Base-by-base conservation (phyloP, 1,140 invertebrate species). In the Amphibalanus amphitrite region DNA sequence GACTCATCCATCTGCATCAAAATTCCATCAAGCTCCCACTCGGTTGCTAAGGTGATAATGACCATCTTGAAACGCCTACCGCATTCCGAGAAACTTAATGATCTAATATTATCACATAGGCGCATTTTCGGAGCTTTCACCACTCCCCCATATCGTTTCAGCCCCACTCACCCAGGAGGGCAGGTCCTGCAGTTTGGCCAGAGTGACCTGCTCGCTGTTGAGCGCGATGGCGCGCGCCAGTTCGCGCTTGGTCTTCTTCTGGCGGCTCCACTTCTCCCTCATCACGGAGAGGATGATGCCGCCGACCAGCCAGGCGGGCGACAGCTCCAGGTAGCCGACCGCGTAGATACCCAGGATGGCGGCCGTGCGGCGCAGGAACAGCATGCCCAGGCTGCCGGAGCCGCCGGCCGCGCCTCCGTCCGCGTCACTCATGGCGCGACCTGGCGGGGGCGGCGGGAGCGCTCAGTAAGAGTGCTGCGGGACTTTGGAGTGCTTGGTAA, bases 181-280 rank as follows among this genome's bases (percentile, higher is more conserved):
- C 65, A 67, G 65, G 17, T 67, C 65, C 28, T 67, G 65, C 65
- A 67, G 65, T 17, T 67, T 67, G 65, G 28, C 65, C n/a, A 67
- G 65, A n/a, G 65, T 67, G 10, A 67, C 26, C 65, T 67, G 65
- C 28, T 67, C 65, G 65, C 65, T 67, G 65, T 67, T 67, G 3
- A 67, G 65, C 65, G 65, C 65, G 26, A 28, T 67, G 65, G n/a
- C 26, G 8, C 65, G 65, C 17, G 65, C 65, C 65, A 67, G 26
- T 17, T n/a, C 65, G 10, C 65, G 65, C 28, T 28, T 26, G 26
- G 8, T 26, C 23, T 25, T 10, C 65, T 67, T 67, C 65, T 67
- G 10, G 28, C 65, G 65, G 65, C 65, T 10, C 65, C 65, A 67
- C 28, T 67, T 67, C n/a, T 67, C 65, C 10, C 65, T n/a, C 65